These are phyloP conservation scores for Zaprionus lineosus DNA, from an alignment of 2,888 invertebrate genomes.

Conservation along the genomic window DNA sequence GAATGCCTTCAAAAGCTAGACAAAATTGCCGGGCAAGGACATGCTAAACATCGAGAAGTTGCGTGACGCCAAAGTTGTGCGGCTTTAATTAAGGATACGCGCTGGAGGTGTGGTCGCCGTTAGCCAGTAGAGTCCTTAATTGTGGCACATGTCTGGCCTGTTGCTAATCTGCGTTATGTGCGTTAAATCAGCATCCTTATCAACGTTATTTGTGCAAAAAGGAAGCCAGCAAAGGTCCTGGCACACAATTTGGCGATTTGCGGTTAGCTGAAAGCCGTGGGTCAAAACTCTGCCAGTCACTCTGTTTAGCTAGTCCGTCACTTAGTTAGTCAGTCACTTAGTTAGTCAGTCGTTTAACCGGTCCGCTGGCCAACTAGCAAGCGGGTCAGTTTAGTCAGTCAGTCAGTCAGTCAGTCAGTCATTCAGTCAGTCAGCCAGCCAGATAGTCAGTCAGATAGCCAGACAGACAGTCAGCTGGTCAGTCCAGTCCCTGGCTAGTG, in stretches of 20 bases:
- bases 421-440: no score
- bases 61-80: neutral
- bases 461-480: no score
- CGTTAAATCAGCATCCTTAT: slow-evolving; percentile 61
- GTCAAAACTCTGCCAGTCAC: slow-evolving; percentile 29
- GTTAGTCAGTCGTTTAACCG: slow-evolving; percentile 4
- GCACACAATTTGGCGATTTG: slow-evolving; percentile 69
- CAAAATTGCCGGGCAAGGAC: slow-evolving; percentile 13
- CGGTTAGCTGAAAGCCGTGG: slow-evolving; percentile 46
- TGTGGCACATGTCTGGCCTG: slow-evolving; percentile 4
- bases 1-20: slow-evolving; percentile 21
- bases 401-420: slow-evolving; percentile 37
- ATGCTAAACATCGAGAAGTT: slow-evolving; percentile 4
- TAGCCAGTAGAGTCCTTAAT: neutral
- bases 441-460: no score
- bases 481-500: no score
- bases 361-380: no score
- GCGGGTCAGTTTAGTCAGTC: neutral
- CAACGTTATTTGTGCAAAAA: slow-evolving; percentile 65
- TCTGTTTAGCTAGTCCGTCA: slow-evolving; percentile 4
- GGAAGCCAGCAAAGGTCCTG: slow-evolving; percentile 33
- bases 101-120: neutral
- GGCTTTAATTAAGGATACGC: slow-evolving; percentile 22
- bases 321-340: slow-evolving; percentile 25
- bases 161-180: slow-evolving; percentile 63